These are phyloP conservation scores for Microctenopoma stevenorrisi DNA, from an alignment of 2,797 vertebrate species.

Conservation along the genomic window DNA sequence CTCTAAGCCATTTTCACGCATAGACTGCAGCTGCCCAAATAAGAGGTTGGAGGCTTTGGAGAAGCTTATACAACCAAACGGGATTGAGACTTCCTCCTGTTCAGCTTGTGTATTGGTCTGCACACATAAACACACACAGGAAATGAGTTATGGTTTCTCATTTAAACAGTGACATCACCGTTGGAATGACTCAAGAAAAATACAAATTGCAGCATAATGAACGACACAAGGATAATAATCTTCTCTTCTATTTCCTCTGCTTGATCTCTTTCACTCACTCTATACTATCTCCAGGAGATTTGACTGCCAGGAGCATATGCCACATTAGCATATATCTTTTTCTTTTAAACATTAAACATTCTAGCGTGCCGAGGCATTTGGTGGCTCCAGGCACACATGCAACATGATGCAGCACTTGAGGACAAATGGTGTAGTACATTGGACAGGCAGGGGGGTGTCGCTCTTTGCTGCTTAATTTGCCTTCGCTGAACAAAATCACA, in stretches of 20 bases:
- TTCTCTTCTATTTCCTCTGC: neutral
- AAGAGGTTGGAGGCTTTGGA: conserved; percentile 63
- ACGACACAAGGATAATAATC: neutral
- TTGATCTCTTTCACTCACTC: conserved; percentile 10
- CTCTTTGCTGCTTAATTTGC: conserved; percentile 57
- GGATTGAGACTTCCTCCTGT: conserved; percentile 51
- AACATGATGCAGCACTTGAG: conserved; percentile 35
- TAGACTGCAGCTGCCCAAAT: conserved; percentile 56
- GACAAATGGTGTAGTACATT: conserved; percentile 20
- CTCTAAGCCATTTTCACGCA: conserved; percentile 72
- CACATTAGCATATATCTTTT: conserved; percentile 51
- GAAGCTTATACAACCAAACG: conserved; percentile 66
- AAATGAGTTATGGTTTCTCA: conserved; percentile 12
- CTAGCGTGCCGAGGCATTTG: conserved; percentile 24
- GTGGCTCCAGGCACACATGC: conserved; percentile 42
- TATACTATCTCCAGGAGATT: conserved; percentile 65
- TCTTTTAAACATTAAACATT: conserved; percentile 29
- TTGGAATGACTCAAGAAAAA: neutral
- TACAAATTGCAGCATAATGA: conserved; percentile 1
- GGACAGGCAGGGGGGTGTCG: conserved; percentile 9
- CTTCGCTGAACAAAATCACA: conserved; percentile 21
- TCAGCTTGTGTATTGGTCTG: conserved; percentile 44
- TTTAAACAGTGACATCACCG: conserved; percentile 11
- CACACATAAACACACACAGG: conserved; percentile 18
- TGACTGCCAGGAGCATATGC: conserved; percentile 68